A percentile compares a stretch with the other conserved stretches of the same genome.
Evolutionary conservation across 2,797 vertebrate genomes (phyloP).

Genomic region (Odontamblyopus rebecca): DNA sequence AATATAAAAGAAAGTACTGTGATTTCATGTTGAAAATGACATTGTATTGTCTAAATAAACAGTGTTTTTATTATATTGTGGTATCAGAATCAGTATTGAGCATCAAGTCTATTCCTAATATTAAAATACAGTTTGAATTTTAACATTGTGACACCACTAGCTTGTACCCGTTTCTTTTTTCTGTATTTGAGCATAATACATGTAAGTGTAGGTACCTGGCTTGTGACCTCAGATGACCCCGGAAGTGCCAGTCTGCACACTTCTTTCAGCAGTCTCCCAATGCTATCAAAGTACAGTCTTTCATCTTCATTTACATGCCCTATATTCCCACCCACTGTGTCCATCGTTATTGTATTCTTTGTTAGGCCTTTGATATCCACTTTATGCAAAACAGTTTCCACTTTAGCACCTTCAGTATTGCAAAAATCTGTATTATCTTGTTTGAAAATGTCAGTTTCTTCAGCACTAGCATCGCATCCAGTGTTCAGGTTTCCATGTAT

Average conservation of each 20-base stretch:
- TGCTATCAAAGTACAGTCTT: background rate
- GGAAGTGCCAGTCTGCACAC: background rate
- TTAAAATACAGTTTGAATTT: too few relatives aligned
- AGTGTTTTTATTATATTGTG: too few relatives aligned
- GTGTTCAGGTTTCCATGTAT: background rate
- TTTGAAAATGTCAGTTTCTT: slow-evolving; percentile 21
- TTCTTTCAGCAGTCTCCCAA: background rate
- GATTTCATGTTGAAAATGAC: too few relatives aligned
- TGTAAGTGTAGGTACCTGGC: slow-evolving; percentile 35
- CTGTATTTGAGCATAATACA: too few relatives aligned
- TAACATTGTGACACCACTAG: too few relatives aligned
- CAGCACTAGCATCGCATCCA: slow-evolving; percentile 11
- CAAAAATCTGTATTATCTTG: slow-evolving; percentile 23
- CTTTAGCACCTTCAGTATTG: slow-evolving; percentile 18
- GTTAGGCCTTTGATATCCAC: slow-evolving; percentile 1
- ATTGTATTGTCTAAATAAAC: too few relatives aligned
- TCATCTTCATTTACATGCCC: background rate
- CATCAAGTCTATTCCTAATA: too few relatives aligned
- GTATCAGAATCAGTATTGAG: too few relatives aligned
- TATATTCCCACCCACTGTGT: slow-evolving; percentile 6
- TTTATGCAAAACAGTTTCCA: background rate
- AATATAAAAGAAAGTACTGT: too few relatives aligned
- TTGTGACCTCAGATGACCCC: slow-evolving; percentile 11
- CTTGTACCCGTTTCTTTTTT: too few relatives aligned
- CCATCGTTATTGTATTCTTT: slow-evolving; percentile 8